These are phyloP conservation scores for Misgurnus anguillicaudatus DNA, from an alignment of 2,113 vertebrate genomes.

Conservation along the genomic window DNA sequence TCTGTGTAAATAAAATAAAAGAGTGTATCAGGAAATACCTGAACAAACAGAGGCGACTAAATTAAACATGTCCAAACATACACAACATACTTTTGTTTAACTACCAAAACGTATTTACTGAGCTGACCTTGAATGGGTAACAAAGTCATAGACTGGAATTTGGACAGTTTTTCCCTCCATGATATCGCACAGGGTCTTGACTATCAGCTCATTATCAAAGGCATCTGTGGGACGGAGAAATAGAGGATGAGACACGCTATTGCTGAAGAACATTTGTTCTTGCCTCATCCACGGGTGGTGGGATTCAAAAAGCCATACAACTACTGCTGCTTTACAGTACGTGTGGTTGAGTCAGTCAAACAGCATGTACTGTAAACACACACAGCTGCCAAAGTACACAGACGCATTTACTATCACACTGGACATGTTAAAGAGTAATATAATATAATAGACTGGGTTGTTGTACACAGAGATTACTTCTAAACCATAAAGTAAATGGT, in stretches of 20 bases:
- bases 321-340: not conserved
- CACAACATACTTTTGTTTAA: not conserved
- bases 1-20: constrained; percentile 63
- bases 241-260: constrained; percentile 16
- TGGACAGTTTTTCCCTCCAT: constrained; percentile 88
- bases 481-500: not conserved
- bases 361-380: not conserved
- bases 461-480: not conserved
- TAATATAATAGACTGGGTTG: not conserved
- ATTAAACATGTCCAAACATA: not conserved
- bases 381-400: constrained; percentile 29
- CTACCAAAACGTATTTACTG: not conserved
- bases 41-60: constrained; percentile 4
- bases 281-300: not conserved
- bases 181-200: constrained; percentile 86
- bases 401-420: not conserved
- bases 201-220: constrained; percentile 91
- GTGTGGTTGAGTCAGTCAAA: not conserved
- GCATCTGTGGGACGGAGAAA: constrained; percentile 76
- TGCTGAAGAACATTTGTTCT: not conserved
- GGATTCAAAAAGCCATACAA: not conserved
- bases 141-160: constrained; percentile 94
- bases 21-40: not conserved
- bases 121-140: constrained; percentile 88
- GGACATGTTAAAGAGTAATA: not conserved